phyloP scores from a whole-genome alignment of 2,888 invertebrate genomes.

The Spodoptera exigua region DNA sequence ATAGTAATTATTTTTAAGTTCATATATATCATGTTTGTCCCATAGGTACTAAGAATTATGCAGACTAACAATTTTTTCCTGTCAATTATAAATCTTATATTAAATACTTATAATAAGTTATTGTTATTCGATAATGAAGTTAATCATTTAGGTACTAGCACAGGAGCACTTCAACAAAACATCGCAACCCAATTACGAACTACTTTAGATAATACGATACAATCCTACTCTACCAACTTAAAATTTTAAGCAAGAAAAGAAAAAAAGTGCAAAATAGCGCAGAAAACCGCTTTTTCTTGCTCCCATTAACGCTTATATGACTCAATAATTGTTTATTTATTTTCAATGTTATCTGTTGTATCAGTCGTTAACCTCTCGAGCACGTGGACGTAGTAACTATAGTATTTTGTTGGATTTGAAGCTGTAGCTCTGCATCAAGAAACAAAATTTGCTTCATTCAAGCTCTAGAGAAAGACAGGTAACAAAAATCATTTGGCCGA shows the following conservation, averaged over 20 bases:
- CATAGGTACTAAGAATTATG: no score
- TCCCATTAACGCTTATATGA: slow-evolving; percentile 45
- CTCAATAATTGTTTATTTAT: slow-evolving; percentile 82
- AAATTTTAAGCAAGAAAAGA: background rate
- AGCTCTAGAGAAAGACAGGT: slow-evolving; percentile 89
- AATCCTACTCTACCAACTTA: slow-evolving; percentile 35
- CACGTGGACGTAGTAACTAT: slow-evolving; percentile 86
- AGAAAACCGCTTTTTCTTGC: slow-evolving; percentile 31
- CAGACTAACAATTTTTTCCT: background rate
- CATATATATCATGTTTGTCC: no score
- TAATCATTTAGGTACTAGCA: no score
- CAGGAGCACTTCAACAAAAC: background rate
- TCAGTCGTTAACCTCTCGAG: slow-evolving; percentile 86
- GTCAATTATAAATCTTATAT: no score
- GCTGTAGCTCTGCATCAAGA: slow-evolving; percentile 87
- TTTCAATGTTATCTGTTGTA: slow-evolving; percentile 83
- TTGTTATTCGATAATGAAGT: no score
- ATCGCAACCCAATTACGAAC: slow-evolving; percentile 13
- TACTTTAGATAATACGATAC: slow-evolving; percentile 23
- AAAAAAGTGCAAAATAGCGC: slow-evolving; percentile 6
- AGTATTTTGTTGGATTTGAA: slow-evolving; percentile 88
- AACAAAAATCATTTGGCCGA: slow-evolving; percentile 87
- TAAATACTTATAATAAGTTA: no score
- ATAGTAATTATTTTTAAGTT: no score
- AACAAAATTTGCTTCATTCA: slow-evolving; percentile 87